These are phyloP conservation scores for Picathartes gymnocephalus DNA, from an alignment of 2,113 vertebrate genomes.

Conservation along the genomic window DNA sequence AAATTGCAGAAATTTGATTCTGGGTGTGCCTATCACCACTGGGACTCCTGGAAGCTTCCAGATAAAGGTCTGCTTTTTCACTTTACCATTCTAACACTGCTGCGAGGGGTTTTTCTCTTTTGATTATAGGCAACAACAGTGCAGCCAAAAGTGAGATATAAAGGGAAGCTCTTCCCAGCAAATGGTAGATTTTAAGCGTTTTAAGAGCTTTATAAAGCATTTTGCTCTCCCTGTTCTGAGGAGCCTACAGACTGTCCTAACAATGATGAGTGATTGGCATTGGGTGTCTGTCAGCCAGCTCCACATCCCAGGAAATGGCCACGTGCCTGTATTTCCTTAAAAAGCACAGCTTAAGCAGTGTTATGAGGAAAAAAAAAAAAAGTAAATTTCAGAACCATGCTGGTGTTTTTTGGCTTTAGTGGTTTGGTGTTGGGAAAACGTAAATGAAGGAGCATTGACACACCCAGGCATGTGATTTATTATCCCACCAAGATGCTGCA, in stretches of 20 bases:
- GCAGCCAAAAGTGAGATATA: not conserved
- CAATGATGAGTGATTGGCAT: not conserved
- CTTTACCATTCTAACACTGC: not conserved
- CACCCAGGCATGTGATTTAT: not conserved
- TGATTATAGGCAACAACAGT: not conserved
- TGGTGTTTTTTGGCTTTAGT: not conserved
- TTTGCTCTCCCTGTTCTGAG: not conserved
- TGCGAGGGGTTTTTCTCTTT: not conserved
- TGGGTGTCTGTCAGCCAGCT: not conserved
- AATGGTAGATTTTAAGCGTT: not conserved
- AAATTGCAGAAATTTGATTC: not conserved
- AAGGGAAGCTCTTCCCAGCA: not conserved
- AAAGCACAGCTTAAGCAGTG: not conserved
- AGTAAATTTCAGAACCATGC: fast-evolving
- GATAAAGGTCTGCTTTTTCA: not conserved
- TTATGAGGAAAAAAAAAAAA: not conserved
- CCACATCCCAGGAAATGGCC: not conserved
- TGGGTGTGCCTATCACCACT: not conserved
- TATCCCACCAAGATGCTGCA: not conserved
- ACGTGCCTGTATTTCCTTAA: not conserved
- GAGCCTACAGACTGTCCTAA: not conserved
- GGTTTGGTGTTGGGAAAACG: not conserved
- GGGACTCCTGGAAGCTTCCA: not conserved
- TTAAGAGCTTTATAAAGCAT: not conserved
- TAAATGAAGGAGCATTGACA: not conserved